These are phyloP conservation scores for Phasia obesa DNA, from an alignment of 2,888 invertebrate species.

Conservation along the genomic window DNA sequence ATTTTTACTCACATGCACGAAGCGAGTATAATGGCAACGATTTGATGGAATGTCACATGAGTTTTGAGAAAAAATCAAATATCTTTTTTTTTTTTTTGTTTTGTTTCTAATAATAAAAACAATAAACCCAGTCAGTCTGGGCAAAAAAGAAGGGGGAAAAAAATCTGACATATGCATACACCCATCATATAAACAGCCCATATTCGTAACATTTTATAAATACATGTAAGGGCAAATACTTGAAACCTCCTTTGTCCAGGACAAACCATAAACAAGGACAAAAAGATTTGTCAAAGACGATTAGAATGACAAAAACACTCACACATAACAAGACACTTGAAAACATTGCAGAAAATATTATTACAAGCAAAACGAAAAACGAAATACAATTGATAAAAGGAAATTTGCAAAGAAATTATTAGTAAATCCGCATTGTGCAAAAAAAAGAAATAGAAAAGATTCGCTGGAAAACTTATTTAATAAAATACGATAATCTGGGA, in stretches of 20 bases:
- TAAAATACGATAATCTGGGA: slow-evolving; percentile 60
- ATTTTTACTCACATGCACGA: slow-evolving; percentile 5
- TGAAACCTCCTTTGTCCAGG: slow-evolving; percentile 45
- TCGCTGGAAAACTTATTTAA: slow-evolving; percentile 41
- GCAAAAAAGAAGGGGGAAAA: neutral
- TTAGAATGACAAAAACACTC: slow-evolving; percentile 68
- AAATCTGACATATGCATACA: slow-evolving; percentile 49
- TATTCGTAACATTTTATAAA: neutral
- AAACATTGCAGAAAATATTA: slow-evolving; percentile 17
- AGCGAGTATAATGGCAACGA: neutral
- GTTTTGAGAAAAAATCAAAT: slow-evolving; percentile 21
- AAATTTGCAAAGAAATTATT: slow-evolving; percentile 10
- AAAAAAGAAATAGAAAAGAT: slow-evolving; percentile 35
- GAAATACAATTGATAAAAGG: slow-evolving; percentile 22
- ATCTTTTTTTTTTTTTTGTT: too few relatives aligned
- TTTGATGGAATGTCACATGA: slow-evolving; percentile 57
- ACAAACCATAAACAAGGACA: slow-evolving; percentile 17
- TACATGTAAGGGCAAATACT: slow-evolving; percentile 10
- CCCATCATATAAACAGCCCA: slow-evolving; percentile 28
- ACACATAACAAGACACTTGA: slow-evolving; percentile 41
- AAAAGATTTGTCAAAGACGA: slow-evolving; percentile 66
- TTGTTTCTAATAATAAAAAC: slow-evolving; percentile 13
- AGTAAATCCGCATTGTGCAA: neutral
- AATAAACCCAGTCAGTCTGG: slow-evolving; percentile 6
- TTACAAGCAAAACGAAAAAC: neutral